Conservation (phyloP, 2,888 invertebrate species). For the Melinaea menophilus region DNA sequence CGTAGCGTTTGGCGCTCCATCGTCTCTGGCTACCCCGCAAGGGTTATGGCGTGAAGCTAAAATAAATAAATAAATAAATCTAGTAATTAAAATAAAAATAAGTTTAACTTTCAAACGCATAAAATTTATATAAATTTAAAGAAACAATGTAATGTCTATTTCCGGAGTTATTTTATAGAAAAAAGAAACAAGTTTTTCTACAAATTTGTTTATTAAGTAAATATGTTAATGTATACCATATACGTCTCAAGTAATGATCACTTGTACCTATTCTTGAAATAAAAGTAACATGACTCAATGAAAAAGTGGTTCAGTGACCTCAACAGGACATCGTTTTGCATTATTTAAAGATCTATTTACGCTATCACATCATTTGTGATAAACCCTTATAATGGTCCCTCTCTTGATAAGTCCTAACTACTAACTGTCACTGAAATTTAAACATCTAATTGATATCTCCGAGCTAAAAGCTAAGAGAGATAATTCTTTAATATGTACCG, state of each 20-base stretch:
- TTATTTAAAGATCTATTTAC: too few species aligned
- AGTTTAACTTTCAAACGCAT: too few species aligned
- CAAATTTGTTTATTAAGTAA: not conserved
- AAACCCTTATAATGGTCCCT: not conserved
- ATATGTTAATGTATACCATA: slow-evolving; percentile 2
- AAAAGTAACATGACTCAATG: not conserved
- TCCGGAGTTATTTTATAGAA: too few species aligned
- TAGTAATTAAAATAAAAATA: too few species aligned
- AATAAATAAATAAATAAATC: too few species aligned
- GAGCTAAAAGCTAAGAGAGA: slow-evolving; percentile 69
- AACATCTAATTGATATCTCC: slow-evolving; percentile 50
- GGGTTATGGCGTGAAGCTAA: too few species aligned
- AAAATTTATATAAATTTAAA: too few species aligned
- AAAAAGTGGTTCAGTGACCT: not conserved
- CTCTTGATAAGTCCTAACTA: slow-evolving; percentile 36
- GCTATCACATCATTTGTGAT: not conserved
- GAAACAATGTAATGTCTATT: too few species aligned
- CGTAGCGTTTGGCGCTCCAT: too few species aligned
- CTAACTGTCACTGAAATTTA: slow-evolving; percentile 37
- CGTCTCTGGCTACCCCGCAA: too few species aligned
- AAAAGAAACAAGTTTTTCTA: not conserved
- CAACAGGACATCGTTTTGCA: not conserved
- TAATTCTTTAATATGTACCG: slow-evolving; percentile 57
- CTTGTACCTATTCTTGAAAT: slow-evolving; percentile 2
- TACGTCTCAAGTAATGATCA: slow-evolving; percentile 1